These are phyloP conservation scores for Diceros bicornis DNA, from an alignment of 2,797 vertebrate genomes.

Conservation along the genomic window DNA sequence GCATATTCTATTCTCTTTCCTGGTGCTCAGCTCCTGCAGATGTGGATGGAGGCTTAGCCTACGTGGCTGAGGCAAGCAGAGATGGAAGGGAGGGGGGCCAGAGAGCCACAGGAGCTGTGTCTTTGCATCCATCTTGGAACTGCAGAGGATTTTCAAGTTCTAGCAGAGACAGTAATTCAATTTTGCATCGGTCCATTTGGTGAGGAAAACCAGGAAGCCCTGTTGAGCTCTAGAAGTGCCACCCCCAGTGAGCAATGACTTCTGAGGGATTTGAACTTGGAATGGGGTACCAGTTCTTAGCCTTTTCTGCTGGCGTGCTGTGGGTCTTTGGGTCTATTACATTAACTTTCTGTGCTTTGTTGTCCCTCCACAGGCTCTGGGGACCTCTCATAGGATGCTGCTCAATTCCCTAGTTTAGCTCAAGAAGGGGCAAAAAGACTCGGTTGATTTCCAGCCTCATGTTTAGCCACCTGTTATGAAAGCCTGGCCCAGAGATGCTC, in stretches of 20 bases:
- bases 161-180: constrained; percentile 53
- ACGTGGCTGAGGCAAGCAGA: neutral
- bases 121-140: constrained; percentile 59
- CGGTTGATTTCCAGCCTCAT: constrained; percentile 9
- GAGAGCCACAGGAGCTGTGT: neutral
- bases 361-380: neutral
- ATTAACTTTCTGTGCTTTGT: neutral
- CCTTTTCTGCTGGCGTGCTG: neutral
- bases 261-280: neutral
- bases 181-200: constrained; percentile 50
- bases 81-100: neutral
- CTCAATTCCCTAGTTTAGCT: neutral
- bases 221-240: neutral
- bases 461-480: constrained; percentile 36
- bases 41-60: neutral
- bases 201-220: constrained; percentile 20
- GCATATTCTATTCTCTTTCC: constrained; percentile 69
- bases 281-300: neutral
- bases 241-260: neutral
- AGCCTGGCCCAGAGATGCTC: neutral
- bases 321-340: neutral
- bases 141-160: constrained; percentile 64
- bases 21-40: constrained; percentile 5
- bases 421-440: constrained; percentile 22
- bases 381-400: neutral